A percentile compares a stretch with the other conserved stretches of the same genome.
phyloP scores from a whole-genome alignment of 2,113 vertebrate genomes.

The Micronisus gabar region DNA sequence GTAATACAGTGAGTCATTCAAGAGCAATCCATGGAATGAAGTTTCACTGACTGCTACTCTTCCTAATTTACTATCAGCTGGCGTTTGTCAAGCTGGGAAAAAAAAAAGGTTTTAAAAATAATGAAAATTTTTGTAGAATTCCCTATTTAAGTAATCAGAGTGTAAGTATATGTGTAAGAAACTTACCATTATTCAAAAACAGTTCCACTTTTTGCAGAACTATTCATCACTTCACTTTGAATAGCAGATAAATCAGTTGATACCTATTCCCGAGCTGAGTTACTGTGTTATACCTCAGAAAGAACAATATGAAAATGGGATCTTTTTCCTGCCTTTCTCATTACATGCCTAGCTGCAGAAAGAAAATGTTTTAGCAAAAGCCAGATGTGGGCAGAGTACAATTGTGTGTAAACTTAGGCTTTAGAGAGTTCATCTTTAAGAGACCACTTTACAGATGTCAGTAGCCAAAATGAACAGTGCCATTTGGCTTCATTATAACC shows the following conservation, averaged over 20 bases:
- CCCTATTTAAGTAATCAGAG: not conserved
- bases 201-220: not conserved
- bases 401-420: not conserved
- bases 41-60: not conserved
- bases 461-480: rapidly evolving
- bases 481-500: not conserved
- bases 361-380: not conserved
- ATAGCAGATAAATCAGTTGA: not conserved
- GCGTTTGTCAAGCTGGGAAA: not conserved
- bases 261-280: not conserved
- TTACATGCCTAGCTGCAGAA: not conserved
- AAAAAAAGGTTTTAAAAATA: not conserved
- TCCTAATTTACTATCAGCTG: not conserved
- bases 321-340: not conserved
- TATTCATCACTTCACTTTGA: not conserved
- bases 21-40: not conserved
- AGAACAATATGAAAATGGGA: not conserved
- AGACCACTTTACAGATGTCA: not conserved
- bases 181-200: not conserved
- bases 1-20: not conserved
- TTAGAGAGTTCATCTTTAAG: not conserved
- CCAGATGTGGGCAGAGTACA: not conserved
- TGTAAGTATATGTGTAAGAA: not conserved
- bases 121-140: not conserved
- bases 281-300: not conserved